A percentile compares a stretch with the other conserved stretches of the same genome.
Conservation (phyloP, 2,797 vertebrate species). For the Galago senegalensis region DNA sequence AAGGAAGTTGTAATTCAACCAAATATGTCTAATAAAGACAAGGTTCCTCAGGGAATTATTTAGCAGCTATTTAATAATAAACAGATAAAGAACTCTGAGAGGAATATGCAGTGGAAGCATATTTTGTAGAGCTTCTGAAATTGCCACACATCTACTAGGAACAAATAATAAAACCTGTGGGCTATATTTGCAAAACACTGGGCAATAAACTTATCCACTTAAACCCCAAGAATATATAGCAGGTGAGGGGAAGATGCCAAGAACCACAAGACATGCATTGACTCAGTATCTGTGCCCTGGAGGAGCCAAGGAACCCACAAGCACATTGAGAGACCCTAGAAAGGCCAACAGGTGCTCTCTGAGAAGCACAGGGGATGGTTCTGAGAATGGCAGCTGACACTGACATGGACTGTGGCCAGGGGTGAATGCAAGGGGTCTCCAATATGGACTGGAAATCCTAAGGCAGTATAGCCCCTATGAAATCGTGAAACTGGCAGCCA, state of each 20-base stretch:
- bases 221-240: not conserved
- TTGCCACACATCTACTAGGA: not conserved
- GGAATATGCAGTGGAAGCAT: not conserved
- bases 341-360: not conserved
- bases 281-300: not conserved
- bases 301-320: not conserved
- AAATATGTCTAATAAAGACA: not conserved
- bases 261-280: not conserved
- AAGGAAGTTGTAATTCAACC: not conserved
- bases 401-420: not conserved
- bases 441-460: not conserved
- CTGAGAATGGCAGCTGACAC: not conserved
- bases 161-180: not conserved
- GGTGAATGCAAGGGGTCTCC: not conserved
- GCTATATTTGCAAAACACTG: not conserved
- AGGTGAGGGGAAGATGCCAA: not conserved
- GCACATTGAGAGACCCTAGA: not conserved
- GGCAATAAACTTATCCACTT: not conserved
- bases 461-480: not conserved
- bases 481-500: not conserved
- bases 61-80: conserved; percentile 19
- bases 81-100: not conserved
- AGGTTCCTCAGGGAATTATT: not conserved
- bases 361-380: not conserved
- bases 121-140: not conserved